Percentiles rank a stretch among this genome's conserved stretches.
These are phyloP conservation scores for Zoanthus sociatus DNA, from an alignment of 92 coral and sea anemone species.

Conservation along the genomic window DNA sequence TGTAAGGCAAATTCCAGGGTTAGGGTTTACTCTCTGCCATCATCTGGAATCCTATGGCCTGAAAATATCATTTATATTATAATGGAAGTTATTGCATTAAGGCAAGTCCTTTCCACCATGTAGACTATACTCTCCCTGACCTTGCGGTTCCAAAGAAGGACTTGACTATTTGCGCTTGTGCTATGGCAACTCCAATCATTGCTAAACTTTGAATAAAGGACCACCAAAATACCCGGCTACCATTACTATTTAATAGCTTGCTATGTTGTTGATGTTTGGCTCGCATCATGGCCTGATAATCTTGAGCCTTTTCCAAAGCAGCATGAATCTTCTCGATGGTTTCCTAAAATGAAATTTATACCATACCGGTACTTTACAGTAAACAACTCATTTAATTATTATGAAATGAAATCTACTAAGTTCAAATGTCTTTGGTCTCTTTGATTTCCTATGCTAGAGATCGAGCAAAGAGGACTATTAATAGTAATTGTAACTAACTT, in stretches of 20 bases:
- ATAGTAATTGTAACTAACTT: no score
- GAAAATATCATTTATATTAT: no score
- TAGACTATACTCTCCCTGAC: conserved; percentile 37
- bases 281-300: conserved; percentile 70
- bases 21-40: no score
- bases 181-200: conserved; percentile 82
- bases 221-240: conserved; percentile 89
- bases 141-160: conserved; percentile 79
- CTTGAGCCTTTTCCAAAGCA: conserved; percentile 71
- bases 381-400: no score
- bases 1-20: no score
- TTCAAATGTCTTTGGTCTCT: no score
- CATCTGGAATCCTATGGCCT: no score
- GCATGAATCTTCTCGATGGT: conserved; percentile 67
- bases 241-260: conserved; percentile 67
- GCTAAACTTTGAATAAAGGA: conserved; percentile 82
- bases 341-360: conserved; percentile 43
- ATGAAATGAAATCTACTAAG: no score
- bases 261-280: conserved; percentile 69
- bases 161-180: conserved; percentile 77
- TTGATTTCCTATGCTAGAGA: no score
- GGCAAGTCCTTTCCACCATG: background rate
- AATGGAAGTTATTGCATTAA: no score
- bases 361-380: no score
- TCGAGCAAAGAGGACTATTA: no score